Evolutionary conservation across 2,888 invertebrate genomes (phyloP), one percentile per base, ranked within the genome.

Genomic region (Dynastes grantii): DNA sequence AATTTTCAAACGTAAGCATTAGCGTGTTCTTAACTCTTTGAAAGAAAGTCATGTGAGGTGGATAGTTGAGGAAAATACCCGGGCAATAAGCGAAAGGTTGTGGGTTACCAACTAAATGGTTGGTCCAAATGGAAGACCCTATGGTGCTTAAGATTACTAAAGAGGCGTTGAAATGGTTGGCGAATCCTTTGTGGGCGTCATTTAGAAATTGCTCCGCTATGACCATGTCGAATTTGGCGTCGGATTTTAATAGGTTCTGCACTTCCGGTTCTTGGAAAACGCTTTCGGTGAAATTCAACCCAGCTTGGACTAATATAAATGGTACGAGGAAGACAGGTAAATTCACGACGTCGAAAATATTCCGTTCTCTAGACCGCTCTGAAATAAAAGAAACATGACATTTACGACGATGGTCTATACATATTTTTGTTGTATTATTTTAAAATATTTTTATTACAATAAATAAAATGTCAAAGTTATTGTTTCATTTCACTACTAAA

Each of bases 1-100:
- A 4, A 65, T 81, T 76, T 37, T 80, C 71, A 40, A 81, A 67
- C 5, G 82, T 29, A 61, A 81, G 76, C n/a, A 83, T 75, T 0
- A 89, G 88, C 0, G 90, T 86, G 83, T 93, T 94, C 16, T 88
- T 85, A 0, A 92, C 58, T 81, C 94, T 86, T 82, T 91, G 89
- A 83, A 86, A 85, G 80, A 94, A 92, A 55, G 87, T 90, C 87
- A 91, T 90, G 58, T 85, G 85, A 32, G 90, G 88, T 55, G 87
- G 83, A 76, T 85, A 89, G 3, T 88, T 86, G 73, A 89, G 81
- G 78, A 89, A 88, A 9, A 88, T 86, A 75, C 91, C 89, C 0
- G 91, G 90, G 55, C 90, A 88, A 84, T 89, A 90, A 0, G 91
- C 89, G 83, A 89, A 89, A 0, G 90, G 89, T 1, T 86, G 86